Evolutionary conservation across 2,797 vertebrate genomes (phyloP).

Genomic region (Falco peregrinus): DNA sequence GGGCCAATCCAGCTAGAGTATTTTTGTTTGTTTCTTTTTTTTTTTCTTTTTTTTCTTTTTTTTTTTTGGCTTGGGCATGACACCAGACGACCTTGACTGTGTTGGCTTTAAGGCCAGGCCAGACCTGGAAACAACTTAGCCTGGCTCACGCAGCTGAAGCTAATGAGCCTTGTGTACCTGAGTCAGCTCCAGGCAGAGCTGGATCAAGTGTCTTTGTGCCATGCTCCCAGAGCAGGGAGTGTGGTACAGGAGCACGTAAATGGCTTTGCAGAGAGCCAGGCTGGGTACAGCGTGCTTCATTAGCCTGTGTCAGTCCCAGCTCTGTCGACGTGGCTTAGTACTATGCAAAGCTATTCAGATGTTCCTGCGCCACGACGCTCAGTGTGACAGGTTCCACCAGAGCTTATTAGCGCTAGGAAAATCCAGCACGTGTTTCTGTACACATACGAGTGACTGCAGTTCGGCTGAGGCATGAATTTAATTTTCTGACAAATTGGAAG

Average conservation of each 20-base stretch:
- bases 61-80: accelerated
- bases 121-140: not conserved
- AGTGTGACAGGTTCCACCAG: not conserved
- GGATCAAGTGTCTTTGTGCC: not conserved
- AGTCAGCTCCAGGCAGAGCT: not conserved
- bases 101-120: not conserved
- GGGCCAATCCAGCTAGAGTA: not conserved
- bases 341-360: not conserved
- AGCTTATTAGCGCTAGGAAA: not conserved
- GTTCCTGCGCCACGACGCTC: not conserved
- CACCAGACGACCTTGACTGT: not conserved
- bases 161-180: not conserved
- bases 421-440: not conserved
- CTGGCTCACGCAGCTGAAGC: not conserved
- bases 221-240: not conserved
- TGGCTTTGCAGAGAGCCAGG: not conserved
- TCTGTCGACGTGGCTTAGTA: not conserved
- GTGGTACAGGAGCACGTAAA: not conserved
- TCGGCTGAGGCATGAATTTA: not conserved
- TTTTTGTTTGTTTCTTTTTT: not conserved
- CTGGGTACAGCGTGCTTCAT: not conserved
- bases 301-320: not conserved
- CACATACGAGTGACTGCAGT: not conserved
- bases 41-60: too few species aligned
- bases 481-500: not conserved